Percentiles rank a stretch among this genome's conserved stretches.
Conservation (phyloP, 2,888 invertebrate species). For the Acleris holmiana region DNA sequence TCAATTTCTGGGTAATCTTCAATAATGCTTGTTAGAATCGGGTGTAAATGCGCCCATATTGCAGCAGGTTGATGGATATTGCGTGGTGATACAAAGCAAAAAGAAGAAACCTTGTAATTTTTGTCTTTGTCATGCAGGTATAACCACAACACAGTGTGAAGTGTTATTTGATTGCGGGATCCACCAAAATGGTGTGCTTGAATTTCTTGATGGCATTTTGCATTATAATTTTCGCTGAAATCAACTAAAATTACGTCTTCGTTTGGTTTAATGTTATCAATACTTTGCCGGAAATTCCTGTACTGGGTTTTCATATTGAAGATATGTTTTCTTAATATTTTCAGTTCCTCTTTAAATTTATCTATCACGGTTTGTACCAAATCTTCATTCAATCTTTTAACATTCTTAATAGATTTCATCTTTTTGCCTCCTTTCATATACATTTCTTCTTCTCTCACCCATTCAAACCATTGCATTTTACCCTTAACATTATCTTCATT, state of each 20-base stretch:
- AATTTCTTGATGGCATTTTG: conserved; percentile 46
- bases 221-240: conserved; percentile 56
- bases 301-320: conserved; percentile 40
- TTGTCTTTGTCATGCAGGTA: conserved; percentile 42
- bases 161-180: conserved; percentile 50
- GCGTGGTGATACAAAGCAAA: conserved; percentile 51
- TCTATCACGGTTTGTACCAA: conserved; percentile 18
- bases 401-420: conserved; percentile 37
- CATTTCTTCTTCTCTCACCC: conserved; percentile 38
- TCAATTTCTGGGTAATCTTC: conserved; percentile 10
- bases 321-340: conserved; percentile 38
- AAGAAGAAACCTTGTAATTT: conserved; percentile 37
- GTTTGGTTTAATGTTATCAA: conserved; percentile 32
- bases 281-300: conserved; percentile 32
- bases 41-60: conserved; percentile 60
- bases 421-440: conserved; percentile 37
- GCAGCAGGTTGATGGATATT: conserved; percentile 54
- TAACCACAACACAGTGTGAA: conserved; percentile 57
- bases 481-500: conserved; percentile 26
- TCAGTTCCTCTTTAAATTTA: conserved; percentile 38
- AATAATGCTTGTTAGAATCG: conserved; percentile 41
- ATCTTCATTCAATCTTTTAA: conserved; percentile 32
- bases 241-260: conserved; percentile 42
- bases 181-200: conserved; percentile 58
- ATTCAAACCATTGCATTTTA: conserved; percentile 37